Evolutionary conservation across 1,140 invertebrate species (phyloP).

Genomic region (Halesus radiatus): DNA sequence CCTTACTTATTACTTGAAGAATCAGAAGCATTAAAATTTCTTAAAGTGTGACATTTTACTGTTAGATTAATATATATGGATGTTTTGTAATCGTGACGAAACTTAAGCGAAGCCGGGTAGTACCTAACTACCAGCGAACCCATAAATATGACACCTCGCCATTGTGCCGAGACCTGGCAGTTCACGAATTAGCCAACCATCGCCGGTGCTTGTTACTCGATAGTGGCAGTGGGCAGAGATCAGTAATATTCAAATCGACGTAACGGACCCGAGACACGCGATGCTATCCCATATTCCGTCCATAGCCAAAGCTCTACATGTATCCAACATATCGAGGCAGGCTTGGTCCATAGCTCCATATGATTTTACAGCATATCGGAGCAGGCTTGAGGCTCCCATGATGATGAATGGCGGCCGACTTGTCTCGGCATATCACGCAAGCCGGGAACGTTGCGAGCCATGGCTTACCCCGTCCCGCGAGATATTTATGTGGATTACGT

Average conservation of each 20-base stretch:
- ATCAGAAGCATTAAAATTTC: too few relatives aligned
- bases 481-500: too few relatives aligned
- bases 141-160: not conserved
- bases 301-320: too few relatives aligned
- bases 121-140: not conserved
- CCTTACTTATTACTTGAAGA: too few relatives aligned
- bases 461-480: too few relatives aligned
- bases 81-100: too few relatives aligned
- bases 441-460: not conserved
- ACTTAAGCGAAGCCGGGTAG: too few relatives aligned
- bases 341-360: not conserved
- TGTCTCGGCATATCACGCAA: constrained; percentile 6
- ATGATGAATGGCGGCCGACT: not conserved
- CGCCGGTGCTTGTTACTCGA: not conserved
- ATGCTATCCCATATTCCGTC: not conserved
- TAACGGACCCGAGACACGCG: constrained; percentile 11
- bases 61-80: too few relatives aligned
- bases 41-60: too few relatives aligned
- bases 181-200: not conserved
- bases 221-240: not conserved
- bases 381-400: not conserved
- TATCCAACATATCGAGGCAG: too few relatives aligned
- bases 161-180: not conserved
- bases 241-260: constrained; percentile 8
- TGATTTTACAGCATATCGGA: constrained; percentile 10